Base-by-base conservation (phyloP, 2,888 invertebrate genomes). In the Panorpa germanica region DNA sequence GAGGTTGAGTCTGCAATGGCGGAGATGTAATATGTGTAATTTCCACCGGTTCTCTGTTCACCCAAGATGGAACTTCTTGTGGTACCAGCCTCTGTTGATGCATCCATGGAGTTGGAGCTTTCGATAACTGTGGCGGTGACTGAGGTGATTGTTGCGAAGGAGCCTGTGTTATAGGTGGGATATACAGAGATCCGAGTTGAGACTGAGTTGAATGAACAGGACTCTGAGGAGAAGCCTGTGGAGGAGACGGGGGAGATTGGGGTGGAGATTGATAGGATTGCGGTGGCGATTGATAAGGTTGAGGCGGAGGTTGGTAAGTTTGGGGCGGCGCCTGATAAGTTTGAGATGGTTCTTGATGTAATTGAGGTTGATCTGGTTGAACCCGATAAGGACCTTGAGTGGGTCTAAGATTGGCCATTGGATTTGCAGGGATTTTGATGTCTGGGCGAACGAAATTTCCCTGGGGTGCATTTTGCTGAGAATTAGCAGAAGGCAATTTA, bases 391-490 rank as follows among this genome's bases (percentile, higher is more conserved):
- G 72, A 34, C 71, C 70, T 35, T 70, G 65, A 3, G 74, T 72
- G 56, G 71, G 73, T 39, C 70, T 60, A 36, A 75, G 48, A 53
- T 67, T 58, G 15, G 70, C 67, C 50, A 75, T 75, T 1, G 75
- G 75, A 46, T 75, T 75, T 36, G 70, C 61, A 5, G 75, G 75
- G 28, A 75, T 75, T 12, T 74, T 74, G 42, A 75, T 76, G 53
- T 75, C 75, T 11, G 75, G 75, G 35, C 75, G 56, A 48, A 56
- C 56, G 31, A 54, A 52, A 32, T 47, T 47, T 44, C 65, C 66
- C 26, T 63, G 62, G 31, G 59, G 55, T 40, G 41, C 49, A 41
- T 34, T 53, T 45, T 41, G 55, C 42, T 49, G 60, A 45, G 55
- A 63, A 46, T 50, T 53, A 40, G 40, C 58, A 19, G 65, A 61